Conservation (phyloP, 1,140 invertebrate species). For the Trichoplusia ni region DNA sequence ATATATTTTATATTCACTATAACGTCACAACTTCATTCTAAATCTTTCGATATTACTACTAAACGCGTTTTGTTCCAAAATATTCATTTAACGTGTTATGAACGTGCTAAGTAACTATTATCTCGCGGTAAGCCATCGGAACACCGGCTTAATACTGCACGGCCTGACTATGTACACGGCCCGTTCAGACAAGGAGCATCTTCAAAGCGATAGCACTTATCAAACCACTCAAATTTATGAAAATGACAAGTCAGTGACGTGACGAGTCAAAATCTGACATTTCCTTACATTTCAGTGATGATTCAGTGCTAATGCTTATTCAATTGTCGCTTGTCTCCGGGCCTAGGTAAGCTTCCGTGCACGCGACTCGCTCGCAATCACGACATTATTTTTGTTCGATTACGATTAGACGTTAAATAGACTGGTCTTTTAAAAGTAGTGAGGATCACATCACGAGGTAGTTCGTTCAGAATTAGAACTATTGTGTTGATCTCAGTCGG, state of each 20-base stretch:
- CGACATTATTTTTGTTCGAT: neutral
- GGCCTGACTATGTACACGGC: neutral
- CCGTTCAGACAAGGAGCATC: neutral
- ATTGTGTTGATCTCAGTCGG: neutral
- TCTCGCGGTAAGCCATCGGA: conserved; percentile 22
- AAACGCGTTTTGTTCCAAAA: conserved; percentile 22
- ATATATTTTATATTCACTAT: conserved; percentile 19
- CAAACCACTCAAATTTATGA: too few relatives aligned
- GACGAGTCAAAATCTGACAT: too few relatives aligned
- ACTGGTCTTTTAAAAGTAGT: neutral
- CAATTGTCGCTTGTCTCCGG: too few relatives aligned
- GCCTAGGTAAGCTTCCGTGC: neutral
- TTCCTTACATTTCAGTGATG: too few relatives aligned
- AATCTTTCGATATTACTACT: neutral
- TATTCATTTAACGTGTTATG: conserved; percentile 20
- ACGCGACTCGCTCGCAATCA: neutral
- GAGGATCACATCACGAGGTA: conserved; percentile 7
- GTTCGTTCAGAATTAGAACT: conserved; percentile 1
- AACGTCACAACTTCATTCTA: conserved; percentile 20
- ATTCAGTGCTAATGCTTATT: too few relatives aligned
- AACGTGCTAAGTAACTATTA: conserved; percentile 24
- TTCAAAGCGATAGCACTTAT: neutral
- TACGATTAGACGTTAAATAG: neutral
- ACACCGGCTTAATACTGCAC: conserved; percentile 29
- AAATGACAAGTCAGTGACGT: too few relatives aligned